These are phyloP conservation scores for Babylonia areolata DNA, from an alignment of 1,140 invertebrate species.

Conservation along the genomic window DNA sequence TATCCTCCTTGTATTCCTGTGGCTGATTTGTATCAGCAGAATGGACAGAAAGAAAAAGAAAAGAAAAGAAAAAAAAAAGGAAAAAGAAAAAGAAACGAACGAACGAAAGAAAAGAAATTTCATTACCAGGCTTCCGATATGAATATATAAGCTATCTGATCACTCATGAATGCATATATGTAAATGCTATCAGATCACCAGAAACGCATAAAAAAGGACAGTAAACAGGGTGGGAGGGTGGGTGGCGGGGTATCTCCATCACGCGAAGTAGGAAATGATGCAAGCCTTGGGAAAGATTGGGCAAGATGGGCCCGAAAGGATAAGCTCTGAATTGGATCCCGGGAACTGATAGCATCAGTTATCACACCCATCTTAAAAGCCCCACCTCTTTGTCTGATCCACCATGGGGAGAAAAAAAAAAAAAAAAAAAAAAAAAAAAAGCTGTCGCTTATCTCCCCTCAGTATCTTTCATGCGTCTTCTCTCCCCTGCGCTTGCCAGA, in stretches of 20 bases:
- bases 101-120: not conserved
- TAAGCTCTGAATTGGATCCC: not conserved
- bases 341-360: not conserved
- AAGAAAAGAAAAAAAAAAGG: no score
- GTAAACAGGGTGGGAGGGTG: not conserved
- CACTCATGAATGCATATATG: constrained; percentile 11
- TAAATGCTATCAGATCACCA: constrained; percentile 8
- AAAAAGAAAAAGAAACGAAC: not conserved
- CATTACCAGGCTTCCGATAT: not conserved
- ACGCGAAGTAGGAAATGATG: not conserved
- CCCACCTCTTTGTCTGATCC: constrained; percentile 1
- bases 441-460: not conserved
- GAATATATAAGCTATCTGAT: not conserved
- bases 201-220: not conserved
- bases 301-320: not conserved
- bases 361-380: constrained; percentile 1
- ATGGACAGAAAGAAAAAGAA: not conserved
- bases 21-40: not conserved
- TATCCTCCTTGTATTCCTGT: no score
- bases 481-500: not conserved
- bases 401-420: not conserved
- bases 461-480: not conserved
- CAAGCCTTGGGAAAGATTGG: not conserved
- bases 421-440: not conserved
- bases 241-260: not conserved